phyloP scores from a whole-genome alignment of 2,888 invertebrate species.

The Chrysolina americana region DNA sequence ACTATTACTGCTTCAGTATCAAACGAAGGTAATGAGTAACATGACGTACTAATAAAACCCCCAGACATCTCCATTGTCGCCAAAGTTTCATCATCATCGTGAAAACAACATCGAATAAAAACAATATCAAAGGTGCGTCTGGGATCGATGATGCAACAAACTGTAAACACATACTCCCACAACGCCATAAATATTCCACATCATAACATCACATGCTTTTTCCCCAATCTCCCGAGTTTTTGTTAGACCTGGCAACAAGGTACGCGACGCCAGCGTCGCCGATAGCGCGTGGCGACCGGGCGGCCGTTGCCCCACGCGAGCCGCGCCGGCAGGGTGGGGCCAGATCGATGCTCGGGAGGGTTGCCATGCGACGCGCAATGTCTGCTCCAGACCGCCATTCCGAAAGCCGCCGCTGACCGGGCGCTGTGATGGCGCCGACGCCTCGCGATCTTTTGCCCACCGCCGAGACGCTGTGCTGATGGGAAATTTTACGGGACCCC shows the following conservation, averaged over 20 bases:
- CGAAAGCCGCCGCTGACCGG: constrained; percentile 67
- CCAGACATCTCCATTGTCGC: too few species aligned
- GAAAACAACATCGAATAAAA: too few species aligned
- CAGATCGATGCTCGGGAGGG: constrained; percentile 68
- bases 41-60: too few species aligned
- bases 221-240: constrained; percentile 17
- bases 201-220: background rate
- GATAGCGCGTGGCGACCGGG: constrained; percentile 44
- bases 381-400: constrained; percentile 68
- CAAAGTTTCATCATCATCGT: too few species aligned
- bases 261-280: constrained; percentile 39
- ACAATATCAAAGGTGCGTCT: too few species aligned
- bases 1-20: too few species aligned
- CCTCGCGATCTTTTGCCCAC: constrained; percentile 26
- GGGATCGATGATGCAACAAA: too few species aligned
- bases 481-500: constrained; percentile 24
- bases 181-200: too few species aligned
- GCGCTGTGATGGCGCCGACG: constrained; percentile 60
- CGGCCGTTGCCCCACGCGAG: constrained; percentile 58
- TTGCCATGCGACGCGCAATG: constrained; percentile 64
- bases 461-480: constrained; percentile 20
- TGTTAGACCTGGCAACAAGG: constrained; percentile 35
- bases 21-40: too few species aligned
- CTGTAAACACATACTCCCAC: too few species aligned
- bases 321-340: constrained; percentile 67